A percentile compares a stretch with the other conserved stretches of the same genome.
These are phyloP conservation scores for Orchesella cincta DNA, from an alignment of 1,140 invertebrate species.

Conservation along the genomic window DNA sequence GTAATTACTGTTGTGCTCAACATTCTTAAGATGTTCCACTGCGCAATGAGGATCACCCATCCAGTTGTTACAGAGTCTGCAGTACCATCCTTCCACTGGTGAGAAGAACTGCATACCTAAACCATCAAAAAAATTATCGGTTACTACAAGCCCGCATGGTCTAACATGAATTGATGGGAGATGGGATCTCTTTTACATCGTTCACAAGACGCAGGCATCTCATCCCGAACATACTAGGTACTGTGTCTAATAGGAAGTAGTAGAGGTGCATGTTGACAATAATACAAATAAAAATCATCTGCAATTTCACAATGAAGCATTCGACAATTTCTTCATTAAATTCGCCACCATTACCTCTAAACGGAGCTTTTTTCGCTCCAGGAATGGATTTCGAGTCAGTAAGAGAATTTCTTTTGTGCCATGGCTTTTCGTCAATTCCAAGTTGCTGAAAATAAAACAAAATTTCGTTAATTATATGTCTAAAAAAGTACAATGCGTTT, in stretches of 20 bases:
- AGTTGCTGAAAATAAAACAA: conserved; percentile 42
- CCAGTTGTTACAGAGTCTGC: conserved; percentile 80
- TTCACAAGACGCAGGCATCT: conserved; percentile 22
- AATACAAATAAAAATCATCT: conserved; percentile 16
- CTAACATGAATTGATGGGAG: conserved; percentile 4
- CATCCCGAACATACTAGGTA: conserved; percentile 23
- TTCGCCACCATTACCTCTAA: conserved; percentile 44
- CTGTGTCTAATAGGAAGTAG: conserved; percentile 21
- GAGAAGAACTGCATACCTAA: conserved; percentile 80
- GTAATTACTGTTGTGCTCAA: conserved; percentile 74
- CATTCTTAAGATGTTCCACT: conserved; percentile 76
- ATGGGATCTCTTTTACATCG: conserved; percentile 27
- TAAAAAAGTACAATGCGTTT: too few species aligned
- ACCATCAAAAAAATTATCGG: background rate
- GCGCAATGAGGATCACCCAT: conserved; percentile 84
- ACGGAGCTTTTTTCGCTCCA: conserved; percentile 35
- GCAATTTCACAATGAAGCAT: conserved; percentile 17
- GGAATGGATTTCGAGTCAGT: background rate
- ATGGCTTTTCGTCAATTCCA: conserved; percentile 48
- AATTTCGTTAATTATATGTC: too few species aligned
- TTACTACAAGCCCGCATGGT: background rate
- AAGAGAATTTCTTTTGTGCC: conserved; percentile 32
- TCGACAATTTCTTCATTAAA: conserved; percentile 8
- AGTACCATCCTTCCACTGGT: conserved; percentile 83
- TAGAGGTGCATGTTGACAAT: conserved; percentile 27